These are phyloP conservation scores for Phrynocephalus versicolor DNA, from an alignment of 2,113 vertebrate species.

Conservation along the genomic window DNA sequence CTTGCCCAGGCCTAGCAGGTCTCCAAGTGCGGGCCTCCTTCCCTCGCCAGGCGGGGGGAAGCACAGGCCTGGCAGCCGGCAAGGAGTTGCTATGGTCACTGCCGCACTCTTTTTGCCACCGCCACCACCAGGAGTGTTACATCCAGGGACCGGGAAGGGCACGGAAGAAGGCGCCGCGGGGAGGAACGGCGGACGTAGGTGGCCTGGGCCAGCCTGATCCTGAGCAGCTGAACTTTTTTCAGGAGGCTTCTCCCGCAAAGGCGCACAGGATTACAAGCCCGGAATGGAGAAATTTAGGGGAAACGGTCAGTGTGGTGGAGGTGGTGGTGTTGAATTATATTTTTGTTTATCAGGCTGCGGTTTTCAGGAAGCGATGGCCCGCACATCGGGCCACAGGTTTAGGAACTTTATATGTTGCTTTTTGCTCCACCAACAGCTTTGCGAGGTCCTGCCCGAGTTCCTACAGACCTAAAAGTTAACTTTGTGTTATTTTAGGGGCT, in stretches of 20 bases:
- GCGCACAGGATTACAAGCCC: neutral
- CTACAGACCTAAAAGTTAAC: no score
- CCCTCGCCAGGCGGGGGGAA: neutral
- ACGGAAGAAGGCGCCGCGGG: no score
- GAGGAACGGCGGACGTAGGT: no score
- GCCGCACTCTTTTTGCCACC: neutral
- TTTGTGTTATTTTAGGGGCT: no score
- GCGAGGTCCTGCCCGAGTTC: no score
- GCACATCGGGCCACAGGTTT: no score
- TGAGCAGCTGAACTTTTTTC: neutral
- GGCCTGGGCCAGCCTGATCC: fast-evolving
- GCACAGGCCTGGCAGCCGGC: neutral
- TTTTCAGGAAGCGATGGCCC: no score
- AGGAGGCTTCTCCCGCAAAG: neutral
- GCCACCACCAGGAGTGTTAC: conserved; percentile 29
- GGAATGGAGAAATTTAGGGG: neutral
- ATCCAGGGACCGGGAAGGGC: conserved; percentile 27
- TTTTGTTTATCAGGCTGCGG: no score
- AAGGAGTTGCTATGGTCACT: conserved; percentile 48
- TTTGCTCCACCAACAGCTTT: no score
- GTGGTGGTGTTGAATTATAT: no score
- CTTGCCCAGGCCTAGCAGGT: neutral
- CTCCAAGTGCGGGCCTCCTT: neutral
- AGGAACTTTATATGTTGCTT: no score
- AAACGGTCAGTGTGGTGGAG: no score